These are phyloP conservation scores for Drymonia ruficornis DNA, from an alignment of 2,888 invertebrate species.

Conservation along the genomic window DNA sequence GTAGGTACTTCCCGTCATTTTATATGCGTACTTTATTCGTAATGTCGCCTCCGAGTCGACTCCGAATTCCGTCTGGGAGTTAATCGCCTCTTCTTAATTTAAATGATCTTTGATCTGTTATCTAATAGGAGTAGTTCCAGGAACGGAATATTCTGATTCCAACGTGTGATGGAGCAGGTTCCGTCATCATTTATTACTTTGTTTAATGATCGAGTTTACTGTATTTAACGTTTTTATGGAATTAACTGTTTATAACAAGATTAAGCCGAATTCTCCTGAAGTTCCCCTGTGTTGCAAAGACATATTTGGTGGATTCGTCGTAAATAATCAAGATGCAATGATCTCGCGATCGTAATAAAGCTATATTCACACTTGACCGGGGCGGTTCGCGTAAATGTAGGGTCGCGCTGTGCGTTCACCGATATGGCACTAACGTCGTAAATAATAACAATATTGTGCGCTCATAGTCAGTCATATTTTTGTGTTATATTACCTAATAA, in stretches of 20 bases:
- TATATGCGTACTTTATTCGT: constrained; percentile 38
- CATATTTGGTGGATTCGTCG: constrained; percentile 17
- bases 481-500: background rate
- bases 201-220: constrained; percentile 65
- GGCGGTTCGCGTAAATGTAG: constrained; percentile 25
- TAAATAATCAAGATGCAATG: constrained; percentile 23
- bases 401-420: constrained; percentile 22
- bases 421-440: constrained; percentile 39
- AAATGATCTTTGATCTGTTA: constrained; percentile 73
- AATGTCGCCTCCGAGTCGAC: constrained; percentile 24
- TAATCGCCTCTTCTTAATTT: constrained; percentile 68
- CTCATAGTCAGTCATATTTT: constrained; percentile 21
- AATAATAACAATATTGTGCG: constrained; percentile 29
- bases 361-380: constrained; percentile 41
- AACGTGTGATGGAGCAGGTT: constrained; percentile 58
- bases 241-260: constrained; percentile 23
- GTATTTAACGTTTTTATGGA: constrained; percentile 43
- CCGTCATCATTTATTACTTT: constrained; percentile 61
- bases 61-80: constrained; percentile 43
- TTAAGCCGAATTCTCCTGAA: constrained; percentile 6
- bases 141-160: constrained; percentile 65
- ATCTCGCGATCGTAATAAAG: constrained; percentile 40
- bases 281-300: constrained; percentile 21
- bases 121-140: constrained; percentile 73
- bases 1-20: constrained; percentile 14